Evolutionary conservation across 2,113 vertebrate species (phyloP).

Genomic region (Thalassarche chlororhynchos): DNA sequence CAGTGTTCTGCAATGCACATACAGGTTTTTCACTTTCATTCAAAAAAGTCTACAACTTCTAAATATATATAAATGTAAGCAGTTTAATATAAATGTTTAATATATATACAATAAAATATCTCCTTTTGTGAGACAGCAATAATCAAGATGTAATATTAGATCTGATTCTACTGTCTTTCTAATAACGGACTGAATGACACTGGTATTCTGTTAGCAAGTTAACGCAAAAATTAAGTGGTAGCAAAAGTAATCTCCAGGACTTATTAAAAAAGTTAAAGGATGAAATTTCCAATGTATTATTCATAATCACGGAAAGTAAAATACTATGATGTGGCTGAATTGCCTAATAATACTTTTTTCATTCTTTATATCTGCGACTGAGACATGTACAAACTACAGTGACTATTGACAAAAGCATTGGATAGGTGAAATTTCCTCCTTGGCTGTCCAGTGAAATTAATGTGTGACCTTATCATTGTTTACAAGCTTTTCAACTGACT

Average conservation of each 20-base stretch:
- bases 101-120: background rate
- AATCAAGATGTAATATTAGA: background rate
- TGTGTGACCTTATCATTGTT: background rate
- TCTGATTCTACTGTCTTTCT: background rate
- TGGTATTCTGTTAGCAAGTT: background rate
- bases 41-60: background rate
- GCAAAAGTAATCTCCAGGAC: background rate
- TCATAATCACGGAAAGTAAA: background rate
- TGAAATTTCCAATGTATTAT: background rate
- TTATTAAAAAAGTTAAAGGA: background rate
- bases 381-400: background rate
- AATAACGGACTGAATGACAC: background rate
- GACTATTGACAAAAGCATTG: background rate
- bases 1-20: background rate
- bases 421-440: background rate
- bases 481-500: background rate
- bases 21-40: background rate
- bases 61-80: background rate
- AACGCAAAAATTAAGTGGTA: background rate
- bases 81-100: background rate
- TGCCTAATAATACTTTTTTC: background rate
- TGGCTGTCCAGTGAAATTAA: background rate
- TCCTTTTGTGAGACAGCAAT: background rate
- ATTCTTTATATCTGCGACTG: background rate
- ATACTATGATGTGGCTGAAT: background rate